Percentiles rank a stretch among this genome's conserved stretches.
Evolutionary conservation across 2,888 invertebrate genomes (phyloP).

Genomic region (Cordilura impudica): DNA sequence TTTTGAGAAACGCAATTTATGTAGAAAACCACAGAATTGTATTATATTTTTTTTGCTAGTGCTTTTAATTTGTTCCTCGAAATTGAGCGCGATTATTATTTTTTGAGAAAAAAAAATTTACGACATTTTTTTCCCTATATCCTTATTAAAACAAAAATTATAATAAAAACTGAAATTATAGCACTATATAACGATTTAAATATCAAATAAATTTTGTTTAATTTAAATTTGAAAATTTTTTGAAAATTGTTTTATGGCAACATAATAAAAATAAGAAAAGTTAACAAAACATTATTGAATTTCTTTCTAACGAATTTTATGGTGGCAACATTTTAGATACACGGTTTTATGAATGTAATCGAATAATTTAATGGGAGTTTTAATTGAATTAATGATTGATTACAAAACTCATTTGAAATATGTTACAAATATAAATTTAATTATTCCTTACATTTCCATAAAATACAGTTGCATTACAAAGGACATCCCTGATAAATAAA

Average conservation of each 20-base stretch:
- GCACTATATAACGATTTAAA: background rate
- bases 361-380: background rate
- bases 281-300: slow-evolving; percentile 62
- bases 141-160: too few relatives aligned
- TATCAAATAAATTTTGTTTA: background rate
- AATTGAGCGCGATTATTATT: too few relatives aligned
- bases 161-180: too few relatives aligned
- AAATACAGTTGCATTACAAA: slow-evolving; percentile 4
- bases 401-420: background rate
- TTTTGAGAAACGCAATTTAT: too few relatives aligned
- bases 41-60: too few relatives aligned
- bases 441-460: slow-evolving; percentile 47
- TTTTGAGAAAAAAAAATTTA: too few relatives aligned
- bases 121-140: too few relatives aligned
- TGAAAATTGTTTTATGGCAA: slow-evolving; percentile 18
- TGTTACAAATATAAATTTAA: background rate
- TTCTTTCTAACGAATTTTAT: slow-evolving; percentile 46
- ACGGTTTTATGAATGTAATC: slow-evolving; percentile 9
- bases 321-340: slow-evolving; percentile 17
- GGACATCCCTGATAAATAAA: slow-evolving; percentile 41
- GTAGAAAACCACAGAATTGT: too few relatives aligned
- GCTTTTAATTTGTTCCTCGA: too few relatives aligned
- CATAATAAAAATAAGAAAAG: slow-evolving; percentile 10
- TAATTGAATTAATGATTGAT: slow-evolving; percentile 17
- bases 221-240: too few relatives aligned